Conservation (phyloP, 2,797 vertebrate genomes). For the Pseudochirops cupreus region DNA sequence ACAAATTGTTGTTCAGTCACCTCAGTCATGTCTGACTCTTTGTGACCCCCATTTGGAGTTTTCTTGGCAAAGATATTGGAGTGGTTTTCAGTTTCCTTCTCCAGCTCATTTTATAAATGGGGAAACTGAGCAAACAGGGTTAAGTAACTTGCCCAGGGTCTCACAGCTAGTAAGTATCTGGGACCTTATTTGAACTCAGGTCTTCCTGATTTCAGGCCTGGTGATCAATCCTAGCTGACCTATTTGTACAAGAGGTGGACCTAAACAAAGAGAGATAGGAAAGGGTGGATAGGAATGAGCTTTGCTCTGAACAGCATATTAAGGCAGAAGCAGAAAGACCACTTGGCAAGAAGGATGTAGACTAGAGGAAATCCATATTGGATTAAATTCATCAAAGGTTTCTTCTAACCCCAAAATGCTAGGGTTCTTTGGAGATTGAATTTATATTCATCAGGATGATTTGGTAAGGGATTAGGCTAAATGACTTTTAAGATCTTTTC, state of each 20-base stretch:
- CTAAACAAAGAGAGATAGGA: neutral
- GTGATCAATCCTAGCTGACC: too few species aligned
- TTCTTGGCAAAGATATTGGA: neutral
- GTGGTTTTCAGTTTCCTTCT: neutral
- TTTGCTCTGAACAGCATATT: neutral
- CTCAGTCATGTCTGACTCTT: rapidly evolving
- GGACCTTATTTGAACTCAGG: neutral
- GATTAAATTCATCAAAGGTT: neutral
- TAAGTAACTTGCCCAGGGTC: neutral
- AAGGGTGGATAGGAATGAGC: neutral
- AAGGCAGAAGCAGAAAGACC: neutral
- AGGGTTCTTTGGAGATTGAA: neutral
- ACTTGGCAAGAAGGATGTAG: neutral
- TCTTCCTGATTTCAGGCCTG: too few species aligned
- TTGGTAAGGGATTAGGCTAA: neutral
- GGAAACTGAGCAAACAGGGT: neutral
- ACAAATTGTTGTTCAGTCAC: neutral
- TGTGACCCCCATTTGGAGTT: neutral
- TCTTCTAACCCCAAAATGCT: neutral
- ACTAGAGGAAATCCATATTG: neutral
- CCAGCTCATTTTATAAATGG: neutral
- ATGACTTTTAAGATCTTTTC: neutral
- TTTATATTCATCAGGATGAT: neutral
- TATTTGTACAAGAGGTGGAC: neutral
- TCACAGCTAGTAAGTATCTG: neutral